Evolutionary conservation across 2,113 vertebrate genomes (phyloP).

Genomic region (Shinisaurus crocodilurus): DNA sequence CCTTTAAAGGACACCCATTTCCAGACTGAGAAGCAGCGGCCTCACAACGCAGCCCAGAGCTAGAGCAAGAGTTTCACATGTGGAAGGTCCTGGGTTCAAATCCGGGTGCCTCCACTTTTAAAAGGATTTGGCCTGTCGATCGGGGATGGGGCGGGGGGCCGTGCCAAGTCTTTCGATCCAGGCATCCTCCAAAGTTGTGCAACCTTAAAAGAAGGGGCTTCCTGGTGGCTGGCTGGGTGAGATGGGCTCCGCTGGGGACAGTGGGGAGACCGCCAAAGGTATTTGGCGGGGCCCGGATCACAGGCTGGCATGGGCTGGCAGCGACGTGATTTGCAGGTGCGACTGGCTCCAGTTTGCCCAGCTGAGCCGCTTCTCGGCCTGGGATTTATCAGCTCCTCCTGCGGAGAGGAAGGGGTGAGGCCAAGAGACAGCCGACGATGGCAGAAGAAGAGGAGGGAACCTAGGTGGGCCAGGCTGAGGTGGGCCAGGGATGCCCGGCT

Average conservation of each 20-base stretch:
- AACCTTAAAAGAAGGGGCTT: background rate
- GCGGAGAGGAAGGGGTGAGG: background rate
- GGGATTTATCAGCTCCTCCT: background rate
- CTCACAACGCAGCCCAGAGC: too few relatives aligned
- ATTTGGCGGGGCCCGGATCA: background rate
- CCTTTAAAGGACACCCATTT: too few relatives aligned
- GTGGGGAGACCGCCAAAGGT: too few relatives aligned
- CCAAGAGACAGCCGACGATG: background rate
- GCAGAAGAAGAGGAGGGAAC: background rate
- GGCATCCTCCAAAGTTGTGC: background rate
- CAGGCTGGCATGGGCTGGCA: conserved; percentile 43
- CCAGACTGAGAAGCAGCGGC: too few relatives aligned
- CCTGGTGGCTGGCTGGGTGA: background rate
- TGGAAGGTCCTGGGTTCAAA: too few relatives aligned
- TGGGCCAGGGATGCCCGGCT: conserved; percentile 60
- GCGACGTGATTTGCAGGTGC: background rate
- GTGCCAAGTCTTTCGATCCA: too few relatives aligned
- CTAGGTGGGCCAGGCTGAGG: conserved; percentile 21
- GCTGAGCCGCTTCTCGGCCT: background rate
- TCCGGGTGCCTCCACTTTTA: background rate
- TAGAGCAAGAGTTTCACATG: too few relatives aligned
- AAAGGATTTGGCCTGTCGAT: background rate
- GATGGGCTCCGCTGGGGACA: too few relatives aligned
- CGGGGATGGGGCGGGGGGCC: too few relatives aligned
- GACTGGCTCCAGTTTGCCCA: conserved; percentile 14